These are phyloP conservation scores for Eupithecia abbreviata DNA, from an alignment of 2,888 invertebrate species.

Conservation along the genomic window DNA sequence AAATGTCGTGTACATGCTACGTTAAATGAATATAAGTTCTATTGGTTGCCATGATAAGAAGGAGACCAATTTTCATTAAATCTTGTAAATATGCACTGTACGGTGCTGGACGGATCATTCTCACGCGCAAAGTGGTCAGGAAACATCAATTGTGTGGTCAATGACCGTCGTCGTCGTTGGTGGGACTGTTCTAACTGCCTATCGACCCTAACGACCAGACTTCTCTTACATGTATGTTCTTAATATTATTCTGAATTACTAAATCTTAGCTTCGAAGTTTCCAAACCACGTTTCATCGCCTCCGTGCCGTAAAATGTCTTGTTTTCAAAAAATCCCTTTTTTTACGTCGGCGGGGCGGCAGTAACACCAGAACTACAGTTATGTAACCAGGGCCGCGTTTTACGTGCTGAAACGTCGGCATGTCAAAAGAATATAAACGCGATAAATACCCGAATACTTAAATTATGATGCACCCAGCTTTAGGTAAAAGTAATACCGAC, in stretches of 20 bases:
- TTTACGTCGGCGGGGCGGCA: not conserved
- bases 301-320: not conserved
- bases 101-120: not conserved
- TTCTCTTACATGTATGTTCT: not conserved
- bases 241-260: not conserved
- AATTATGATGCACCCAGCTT: constrained; percentile 3
- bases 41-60: too few relatives aligned
- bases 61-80: not conserved
- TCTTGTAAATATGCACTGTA: not conserved
- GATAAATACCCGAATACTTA: not conserved
- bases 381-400: not conserved
- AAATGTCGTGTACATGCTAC: not conserved
- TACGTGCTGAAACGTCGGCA: not conserved
- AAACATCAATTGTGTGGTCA: constrained; percentile 20
- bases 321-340: not conserved
- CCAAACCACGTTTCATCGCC: not conserved
- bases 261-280: not conserved
- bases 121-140: constrained; percentile 9
- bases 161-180: not conserved
- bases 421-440: not conserved
- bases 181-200: constrained; percentile 5
- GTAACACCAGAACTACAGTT: not conserved
- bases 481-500: constrained; percentile 8
- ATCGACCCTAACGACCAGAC: not conserved
- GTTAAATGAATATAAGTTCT: not conserved